Conservation (phyloP, 2,888 invertebrate species). For the Ophion ellenae region DNA sequence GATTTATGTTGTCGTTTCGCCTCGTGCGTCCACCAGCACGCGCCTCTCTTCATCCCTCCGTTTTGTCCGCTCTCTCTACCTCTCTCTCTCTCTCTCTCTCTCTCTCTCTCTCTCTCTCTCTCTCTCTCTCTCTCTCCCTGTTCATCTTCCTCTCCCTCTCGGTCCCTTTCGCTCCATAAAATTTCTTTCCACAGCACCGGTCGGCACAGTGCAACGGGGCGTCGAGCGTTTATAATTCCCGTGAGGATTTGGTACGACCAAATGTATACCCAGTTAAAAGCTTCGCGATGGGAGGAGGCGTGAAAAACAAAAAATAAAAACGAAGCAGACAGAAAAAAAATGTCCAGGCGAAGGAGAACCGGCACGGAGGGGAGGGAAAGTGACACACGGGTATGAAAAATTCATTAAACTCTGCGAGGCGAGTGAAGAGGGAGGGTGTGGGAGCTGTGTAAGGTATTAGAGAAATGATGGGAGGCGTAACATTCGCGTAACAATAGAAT, state of each 20-base stretch:
- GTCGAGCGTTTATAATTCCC: constrained; percentile 65
- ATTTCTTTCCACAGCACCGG: constrained; percentile 60
- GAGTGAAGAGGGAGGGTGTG: constrained; percentile 2
- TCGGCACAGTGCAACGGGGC: constrained; percentile 56
- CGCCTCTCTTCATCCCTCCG: constrained; percentile 58
- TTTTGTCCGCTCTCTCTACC: constrained; percentile 52
- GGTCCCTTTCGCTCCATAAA: constrained; percentile 59
- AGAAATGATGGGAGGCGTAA: not conserved
- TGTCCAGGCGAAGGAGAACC: not conserved
- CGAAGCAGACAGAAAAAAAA: constrained; percentile 46
- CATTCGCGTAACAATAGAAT: not conserved
- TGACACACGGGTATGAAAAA: constrained; percentile 43
- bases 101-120: constrained; percentile 39
- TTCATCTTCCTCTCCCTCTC: constrained; percentile 49
- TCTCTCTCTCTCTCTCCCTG: constrained; percentile 56
- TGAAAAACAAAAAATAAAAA: constrained; percentile 5
- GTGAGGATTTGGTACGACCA: constrained; percentile 59
- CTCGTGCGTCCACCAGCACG: constrained; percentile 45
- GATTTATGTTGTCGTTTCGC: constrained; percentile 62
- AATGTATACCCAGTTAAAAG: constrained; percentile 65
- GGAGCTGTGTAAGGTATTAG: not conserved
- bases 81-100: constrained; percentile 59
- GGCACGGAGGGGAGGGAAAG: constrained; percentile 35
- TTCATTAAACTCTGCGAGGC: constrained; percentile 47
- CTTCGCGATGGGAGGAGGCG: constrained; percentile 31